Percentiles rank a stretch among this genome's conserved stretches.
These are phyloP conservation scores for Chrosomus eos DNA, from an alignment of 2,797 vertebrate genomes.

Conservation along the genomic window DNA sequence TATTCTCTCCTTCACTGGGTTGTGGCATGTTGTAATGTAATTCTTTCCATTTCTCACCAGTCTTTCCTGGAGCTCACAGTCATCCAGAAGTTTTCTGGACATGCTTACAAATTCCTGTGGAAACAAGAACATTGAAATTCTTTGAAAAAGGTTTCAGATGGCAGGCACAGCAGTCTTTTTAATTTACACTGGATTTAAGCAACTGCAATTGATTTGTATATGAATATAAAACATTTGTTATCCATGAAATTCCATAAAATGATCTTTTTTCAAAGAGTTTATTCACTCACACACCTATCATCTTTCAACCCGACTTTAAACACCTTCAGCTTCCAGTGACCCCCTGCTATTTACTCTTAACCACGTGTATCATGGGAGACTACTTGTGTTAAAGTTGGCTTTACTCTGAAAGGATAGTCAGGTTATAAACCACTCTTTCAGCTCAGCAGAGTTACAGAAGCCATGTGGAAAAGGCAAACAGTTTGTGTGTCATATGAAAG, in stretches of 20 bases:
- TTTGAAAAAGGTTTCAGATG: background rate
- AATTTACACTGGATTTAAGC: background rate
- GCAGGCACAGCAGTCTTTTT: no score
- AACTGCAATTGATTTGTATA: background rate
- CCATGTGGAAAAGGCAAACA: background rate
- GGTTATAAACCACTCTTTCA: conserved; percentile 9
- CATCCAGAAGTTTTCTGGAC: conserved; percentile 82
- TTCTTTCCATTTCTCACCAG: conserved; percentile 80
- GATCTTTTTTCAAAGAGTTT: background rate
- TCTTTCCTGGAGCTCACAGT: conserved; percentile 75
- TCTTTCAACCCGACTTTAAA: conserved; percentile 44
- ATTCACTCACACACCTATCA: background rate
- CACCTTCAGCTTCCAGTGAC: conserved; percentile 17
- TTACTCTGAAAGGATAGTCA: conserved; percentile 7
- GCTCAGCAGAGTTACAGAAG: conserved; percentile 16
- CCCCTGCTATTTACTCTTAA: conserved; percentile 24
- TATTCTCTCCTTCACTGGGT: conserved; percentile 78
- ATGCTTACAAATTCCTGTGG: conserved; percentile 89
- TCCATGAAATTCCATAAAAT: background rate
- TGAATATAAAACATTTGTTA: background rate
- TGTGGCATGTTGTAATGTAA: conserved; percentile 80
- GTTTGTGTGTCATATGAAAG: conserved; percentile 6
- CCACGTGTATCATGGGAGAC: conserved; percentile 3
- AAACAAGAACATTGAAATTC: conserved; percentile 48
- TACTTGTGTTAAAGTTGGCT: background rate